Evolutionary conservation across 2,888 invertebrate species (phyloP).

Genomic region (Tiliacea aurago): DNA sequence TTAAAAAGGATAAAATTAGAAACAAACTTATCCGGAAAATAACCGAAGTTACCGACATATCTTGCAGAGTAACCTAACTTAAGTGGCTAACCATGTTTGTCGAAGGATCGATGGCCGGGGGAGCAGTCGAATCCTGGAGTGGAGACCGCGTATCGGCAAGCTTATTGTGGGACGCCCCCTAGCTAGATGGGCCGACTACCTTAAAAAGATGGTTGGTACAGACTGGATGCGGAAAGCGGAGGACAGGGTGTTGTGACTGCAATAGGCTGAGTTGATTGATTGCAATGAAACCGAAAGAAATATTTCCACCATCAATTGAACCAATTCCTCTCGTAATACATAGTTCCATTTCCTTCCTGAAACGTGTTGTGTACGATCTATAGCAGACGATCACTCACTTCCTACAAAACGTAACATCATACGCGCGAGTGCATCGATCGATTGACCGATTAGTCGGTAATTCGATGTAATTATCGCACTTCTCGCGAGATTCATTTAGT

Average conservation of each 20-base stretch:
- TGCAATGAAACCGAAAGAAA: background rate
- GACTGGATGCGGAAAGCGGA: background rate
- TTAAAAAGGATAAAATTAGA: no score
- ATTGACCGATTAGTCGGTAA: slow-evolving; percentile 62
- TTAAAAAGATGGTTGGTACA: no score
- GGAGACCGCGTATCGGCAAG: background rate
- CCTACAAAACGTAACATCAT: slow-evolving; percentile 51
- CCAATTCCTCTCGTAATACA: slow-evolving; percentile 34
- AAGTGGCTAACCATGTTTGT: background rate
- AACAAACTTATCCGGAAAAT: no score
- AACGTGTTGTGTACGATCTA: slow-evolving; percentile 41
- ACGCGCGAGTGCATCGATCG: slow-evolving; percentile 60
- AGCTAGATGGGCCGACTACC: background rate
- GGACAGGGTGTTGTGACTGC: no score
- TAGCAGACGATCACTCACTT: slow-evolving; percentile 48
- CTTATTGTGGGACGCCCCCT: no score
- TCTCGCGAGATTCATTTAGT: slow-evolving; percentile 55
- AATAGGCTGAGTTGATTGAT: background rate
- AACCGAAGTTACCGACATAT: background rate
- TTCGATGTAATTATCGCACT: slow-evolving; percentile 55
- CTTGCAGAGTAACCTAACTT: no score
- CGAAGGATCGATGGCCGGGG: background rate
- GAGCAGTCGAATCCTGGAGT: background rate
- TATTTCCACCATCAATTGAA: background rate
- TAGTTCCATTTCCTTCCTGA: slow-evolving; percentile 53